Percentiles rank a stretch among this genome's conserved stretches.
Evolutionary conservation across 2,797 vertebrate genomes (phyloP).

Genomic region (Pipistrellus pipistrellus): DNA sequence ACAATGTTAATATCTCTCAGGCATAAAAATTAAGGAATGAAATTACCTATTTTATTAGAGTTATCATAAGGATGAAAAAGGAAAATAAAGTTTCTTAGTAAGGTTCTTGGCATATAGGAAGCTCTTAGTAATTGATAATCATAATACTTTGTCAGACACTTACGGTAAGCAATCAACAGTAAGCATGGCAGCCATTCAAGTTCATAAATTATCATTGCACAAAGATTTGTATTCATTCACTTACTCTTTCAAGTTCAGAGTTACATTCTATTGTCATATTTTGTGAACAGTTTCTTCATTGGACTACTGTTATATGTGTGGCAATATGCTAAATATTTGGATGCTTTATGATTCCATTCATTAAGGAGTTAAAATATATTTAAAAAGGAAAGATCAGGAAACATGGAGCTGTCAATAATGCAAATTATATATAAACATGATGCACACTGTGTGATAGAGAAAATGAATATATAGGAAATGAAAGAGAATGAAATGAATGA

Average conservation of each 20-base stretch:
- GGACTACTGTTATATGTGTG: background rate
- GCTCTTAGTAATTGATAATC: background rate
- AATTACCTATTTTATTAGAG: background rate
- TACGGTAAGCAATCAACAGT: background rate
- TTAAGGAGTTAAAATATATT: background rate
- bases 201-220: conserved; percentile 18
- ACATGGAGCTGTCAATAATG: background rate
- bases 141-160: background rate
- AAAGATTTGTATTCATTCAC: background rate
- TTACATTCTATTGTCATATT: conserved; percentile 32
- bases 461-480: background rate
- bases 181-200: background rate
- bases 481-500: background rate
- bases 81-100: background rate
- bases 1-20: background rate
- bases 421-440: background rate
- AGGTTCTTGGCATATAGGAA: background rate
- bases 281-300: background rate
- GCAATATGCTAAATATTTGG: background rate
- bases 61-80: background rate
- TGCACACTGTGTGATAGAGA: background rate
- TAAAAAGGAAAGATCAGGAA: background rate
- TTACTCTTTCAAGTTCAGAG: conserved; percentile 39
- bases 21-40: conserved; percentile 20
- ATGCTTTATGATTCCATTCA: background rate